phyloP scores from a whole-genome alignment of 2,888 invertebrate genomes.

The Suillia variegata region DNA sequence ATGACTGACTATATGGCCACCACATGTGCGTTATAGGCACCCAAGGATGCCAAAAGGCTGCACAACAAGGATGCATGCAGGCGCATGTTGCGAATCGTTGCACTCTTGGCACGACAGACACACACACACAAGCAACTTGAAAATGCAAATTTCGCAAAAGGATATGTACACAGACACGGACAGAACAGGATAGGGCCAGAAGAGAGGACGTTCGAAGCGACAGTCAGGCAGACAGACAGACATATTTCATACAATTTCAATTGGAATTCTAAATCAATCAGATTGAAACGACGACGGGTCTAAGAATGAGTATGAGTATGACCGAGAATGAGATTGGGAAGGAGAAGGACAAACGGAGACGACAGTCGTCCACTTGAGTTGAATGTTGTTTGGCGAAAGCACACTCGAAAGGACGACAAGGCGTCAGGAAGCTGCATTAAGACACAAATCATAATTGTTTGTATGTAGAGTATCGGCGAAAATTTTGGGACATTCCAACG shows the following conservation, averaged over 20 bases:
- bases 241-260: conserved; percentile 58
- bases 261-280: conserved; percentile 61
- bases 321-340: no score
- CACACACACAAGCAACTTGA: conserved; percentile 35
- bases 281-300: conserved; percentile 46
- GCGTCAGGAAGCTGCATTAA: conserved; percentile 39
- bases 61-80: background rate
- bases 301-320: no score
- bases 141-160: conserved; percentile 56
- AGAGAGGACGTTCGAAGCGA: background rate
- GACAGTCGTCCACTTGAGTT: background rate
- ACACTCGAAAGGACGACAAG: conserved; percentile 4
- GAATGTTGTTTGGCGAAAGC: background rate
- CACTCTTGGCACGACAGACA: no score
- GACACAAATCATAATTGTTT: conserved; percentile 55
- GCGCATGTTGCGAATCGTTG: conserved; percentile 13
- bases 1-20: background rate
- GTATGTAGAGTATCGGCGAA: no score
- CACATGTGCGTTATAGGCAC: background rate
- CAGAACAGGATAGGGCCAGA: conserved; percentile 17
- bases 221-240: conserved; percentile 38
- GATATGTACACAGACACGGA: conserved; percentile 33
- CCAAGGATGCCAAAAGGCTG: background rate
- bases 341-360: no score
- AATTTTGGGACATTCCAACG: no score